phyloP scores from a whole-genome alignment of 2,888 invertebrate genomes.

The Diarsia rubi region DNA sequence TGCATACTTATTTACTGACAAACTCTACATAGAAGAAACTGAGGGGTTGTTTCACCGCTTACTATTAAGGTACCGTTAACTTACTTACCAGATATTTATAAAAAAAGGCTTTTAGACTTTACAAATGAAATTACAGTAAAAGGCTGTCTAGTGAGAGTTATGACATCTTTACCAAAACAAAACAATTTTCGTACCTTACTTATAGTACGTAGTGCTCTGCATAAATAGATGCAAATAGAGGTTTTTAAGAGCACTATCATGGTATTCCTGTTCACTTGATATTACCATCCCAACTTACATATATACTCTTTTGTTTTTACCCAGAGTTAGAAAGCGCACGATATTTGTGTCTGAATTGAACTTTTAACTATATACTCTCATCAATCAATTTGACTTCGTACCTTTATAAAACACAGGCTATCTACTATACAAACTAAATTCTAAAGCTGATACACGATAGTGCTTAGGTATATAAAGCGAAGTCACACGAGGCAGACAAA shows the following conservation, averaged over 20 bases:
- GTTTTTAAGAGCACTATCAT: neutral
- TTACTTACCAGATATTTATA: too few species aligned
- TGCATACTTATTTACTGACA: neutral
- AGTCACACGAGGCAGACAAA: constrained; percentile 57
- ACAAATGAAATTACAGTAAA: neutral
- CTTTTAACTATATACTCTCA: neutral
- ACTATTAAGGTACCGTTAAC: too few species aligned
- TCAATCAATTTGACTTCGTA: constrained; percentile 13
- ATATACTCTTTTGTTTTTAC: neutral
- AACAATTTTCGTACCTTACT: neutral
- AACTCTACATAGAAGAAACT: too few species aligned
- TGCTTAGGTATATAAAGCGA: constrained; percentile 23
- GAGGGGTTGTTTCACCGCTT: too few species aligned
- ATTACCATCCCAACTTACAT: neutral
- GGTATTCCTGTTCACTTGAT: neutral
- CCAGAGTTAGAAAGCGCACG: neutral
- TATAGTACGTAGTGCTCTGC: neutral
- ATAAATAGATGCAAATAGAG: neutral
- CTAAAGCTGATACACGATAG: constrained; percentile 19
- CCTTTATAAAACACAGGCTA: constrained; percentile 5
- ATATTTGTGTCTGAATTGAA: neutral
- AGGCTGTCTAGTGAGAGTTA: neutral
- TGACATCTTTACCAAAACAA: neutral
- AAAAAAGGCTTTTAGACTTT: neutral
- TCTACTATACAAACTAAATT: neutral